Evolutionary conservation across 2,797 vertebrate genomes (phyloP).

Genomic region (Lagocephalus sceleratus): DNA sequence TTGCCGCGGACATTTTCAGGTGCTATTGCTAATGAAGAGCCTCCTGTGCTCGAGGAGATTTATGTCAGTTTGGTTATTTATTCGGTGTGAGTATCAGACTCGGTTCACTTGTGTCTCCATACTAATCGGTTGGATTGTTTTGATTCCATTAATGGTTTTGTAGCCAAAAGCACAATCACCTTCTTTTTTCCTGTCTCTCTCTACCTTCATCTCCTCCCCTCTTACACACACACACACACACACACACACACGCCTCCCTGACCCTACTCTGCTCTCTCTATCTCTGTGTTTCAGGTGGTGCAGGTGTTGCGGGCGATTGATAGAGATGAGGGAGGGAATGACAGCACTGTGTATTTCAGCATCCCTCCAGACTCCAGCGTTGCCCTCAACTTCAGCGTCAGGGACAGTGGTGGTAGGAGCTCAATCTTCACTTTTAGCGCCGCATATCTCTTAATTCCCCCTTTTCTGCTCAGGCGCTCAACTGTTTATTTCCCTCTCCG

Average conservation of each 20-base stretch:
- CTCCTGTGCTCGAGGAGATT: constrained; percentile 19
- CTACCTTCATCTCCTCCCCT: background rate
- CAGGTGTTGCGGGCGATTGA: constrained; percentile 87
- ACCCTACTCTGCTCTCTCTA: constrained; percentile 51
- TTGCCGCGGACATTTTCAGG: constrained; percentile 28
- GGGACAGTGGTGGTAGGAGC: constrained; percentile 84
- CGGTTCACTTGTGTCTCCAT: constrained; percentile 28
- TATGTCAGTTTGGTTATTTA: constrained; percentile 47
- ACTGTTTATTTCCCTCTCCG: constrained; percentile 3
- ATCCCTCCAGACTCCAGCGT: constrained; percentile 78
- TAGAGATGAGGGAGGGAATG: constrained; percentile 85
- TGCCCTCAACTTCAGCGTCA: constrained; percentile 85
- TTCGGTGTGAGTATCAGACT: constrained; percentile 35
- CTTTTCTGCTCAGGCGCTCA: constrained; percentile 17
- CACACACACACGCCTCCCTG: constrained; percentile 13
- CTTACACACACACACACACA: constrained; percentile 14
- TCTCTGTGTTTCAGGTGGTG: constrained; percentile 81
- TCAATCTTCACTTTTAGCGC: constrained; percentile 40
- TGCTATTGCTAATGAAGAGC: constrained; percentile 47
- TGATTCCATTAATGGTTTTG: constrained; percentile 58
- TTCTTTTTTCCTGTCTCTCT: constrained; percentile 3
- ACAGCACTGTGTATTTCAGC: constrained; percentile 85
- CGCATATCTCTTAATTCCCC: constrained; percentile 36
- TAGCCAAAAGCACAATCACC: constrained; percentile 46
- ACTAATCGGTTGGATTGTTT: constrained; percentile 65